Base-by-base conservation (phyloP, 2,797 vertebrate genomes). In the Rhabdomys pumilio region DNA sequence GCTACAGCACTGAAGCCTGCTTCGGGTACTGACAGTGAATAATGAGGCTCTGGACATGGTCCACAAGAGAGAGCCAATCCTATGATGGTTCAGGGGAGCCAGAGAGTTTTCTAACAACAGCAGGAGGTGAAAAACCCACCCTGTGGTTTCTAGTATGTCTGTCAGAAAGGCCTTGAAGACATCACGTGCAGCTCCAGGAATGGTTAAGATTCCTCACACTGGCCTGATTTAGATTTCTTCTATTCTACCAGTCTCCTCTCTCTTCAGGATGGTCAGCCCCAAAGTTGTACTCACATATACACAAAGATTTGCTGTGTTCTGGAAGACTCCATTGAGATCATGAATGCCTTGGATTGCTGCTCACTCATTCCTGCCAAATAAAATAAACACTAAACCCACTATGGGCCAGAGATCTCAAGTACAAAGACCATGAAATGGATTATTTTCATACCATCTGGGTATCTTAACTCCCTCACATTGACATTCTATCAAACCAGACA, bases 1-100 rank as follows among this genome's bases (percentile, higher is more conserved):
- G 65, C 79, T 93, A 72, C 65, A 79, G 72, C 86, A 89, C 65
- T n/a, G 38, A 72, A 90, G 61, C 34, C 67, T 55, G 81, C 41
- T 75, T 76, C 86, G 47, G 47, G 14, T 69, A 34, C 1, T 44
- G 86, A 89, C 77, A 85, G 5, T 44, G 82, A 96, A 50, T 47
- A 89, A 94, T 0, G 1, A 86, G 31, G 34, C 53, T 41, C 79
- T 89, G 77, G 90, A 82, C 11, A 41, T 0, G 0, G 67, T 53
- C 93, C 90, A 83, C 31, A 22, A 55, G 20, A 69, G 31, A 76
- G 14, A 15, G 53, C 5, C 75, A 53, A 41, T 57, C 47, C 80
- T 41, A 20, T 4, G n/a, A 77, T 14, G 20, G 57, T 85, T 8
- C 2, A 41, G 26, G 11, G 34, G 82, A 87, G 31, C 47, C 80